These are phyloP conservation scores for Sycobia sp. DNA, from an alignment of 1,140 invertebrate genomes.

Conservation along the genomic window DNA sequence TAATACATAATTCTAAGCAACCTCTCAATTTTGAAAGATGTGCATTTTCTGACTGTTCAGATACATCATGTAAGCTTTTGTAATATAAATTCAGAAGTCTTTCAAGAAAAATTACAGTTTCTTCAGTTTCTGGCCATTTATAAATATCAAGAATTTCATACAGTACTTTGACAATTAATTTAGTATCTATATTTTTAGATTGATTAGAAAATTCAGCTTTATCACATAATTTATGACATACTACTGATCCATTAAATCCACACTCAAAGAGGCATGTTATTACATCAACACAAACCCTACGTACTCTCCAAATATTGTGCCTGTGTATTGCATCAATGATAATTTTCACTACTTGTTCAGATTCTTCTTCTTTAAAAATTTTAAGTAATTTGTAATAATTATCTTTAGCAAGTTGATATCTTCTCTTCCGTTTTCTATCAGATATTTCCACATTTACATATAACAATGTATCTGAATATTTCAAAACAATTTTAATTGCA, in stretches of 20 bases:
- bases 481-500: constrained; percentile 40
- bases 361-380: constrained; percentile 39
- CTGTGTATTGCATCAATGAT: constrained; percentile 42
- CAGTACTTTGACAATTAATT: constrained; percentile 53
- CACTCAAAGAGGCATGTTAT: constrained; percentile 40
- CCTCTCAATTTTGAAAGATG: constrained; percentile 41
- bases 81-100: constrained; percentile 60
- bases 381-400: constrained; percentile 45
- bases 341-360: constrained; percentile 36
- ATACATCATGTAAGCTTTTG: constrained; percentile 46
- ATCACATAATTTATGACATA: constrained; percentile 42
- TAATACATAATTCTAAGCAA: constrained; percentile 56
- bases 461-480: constrained; percentile 24
- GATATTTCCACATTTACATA: constrained; percentile 23
- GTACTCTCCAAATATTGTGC: constrained; percentile 46
- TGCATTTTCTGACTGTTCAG: background rate
- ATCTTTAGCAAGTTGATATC: constrained; percentile 37
- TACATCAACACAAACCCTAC: constrained; percentile 44
- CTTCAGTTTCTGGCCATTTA: constrained; percentile 58
- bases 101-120: constrained; percentile 50
- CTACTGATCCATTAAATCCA: constrained; percentile 35
- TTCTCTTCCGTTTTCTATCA: constrained; percentile 42
- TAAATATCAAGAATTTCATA: constrained; percentile 58
- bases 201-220: constrained; percentile 39
- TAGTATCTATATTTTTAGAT: constrained; percentile 28